Conservation (phyloP, 1,140 invertebrate species). For the Drosophila varians region DNA sequence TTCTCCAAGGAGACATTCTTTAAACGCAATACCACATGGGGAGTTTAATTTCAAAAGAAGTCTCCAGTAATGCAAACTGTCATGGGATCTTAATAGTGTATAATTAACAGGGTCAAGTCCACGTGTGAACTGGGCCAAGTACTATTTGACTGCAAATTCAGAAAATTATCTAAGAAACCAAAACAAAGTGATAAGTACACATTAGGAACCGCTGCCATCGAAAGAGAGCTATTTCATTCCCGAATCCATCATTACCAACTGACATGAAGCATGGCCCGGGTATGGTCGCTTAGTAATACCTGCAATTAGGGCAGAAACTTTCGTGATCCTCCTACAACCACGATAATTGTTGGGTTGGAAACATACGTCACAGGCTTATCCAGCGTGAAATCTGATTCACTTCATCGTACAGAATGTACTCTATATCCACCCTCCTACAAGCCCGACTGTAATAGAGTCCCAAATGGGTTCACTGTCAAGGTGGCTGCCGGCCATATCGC, state of each 20-base stretch:
- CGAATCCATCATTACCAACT: slow-evolving; percentile 14
- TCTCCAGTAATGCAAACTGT: not conserved
- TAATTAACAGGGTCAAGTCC: slow-evolving; percentile 48
- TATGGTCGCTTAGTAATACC: slow-evolving; percentile 43
- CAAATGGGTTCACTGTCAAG: slow-evolving; percentile 22
- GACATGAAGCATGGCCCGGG: slow-evolving; percentile 32
- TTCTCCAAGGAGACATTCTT: slow-evolving; percentile 3
- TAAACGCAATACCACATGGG: no score
- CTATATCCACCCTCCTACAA: not conserved
- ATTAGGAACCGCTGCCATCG: not conserved
- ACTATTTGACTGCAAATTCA: no score
- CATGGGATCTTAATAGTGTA: not conserved
- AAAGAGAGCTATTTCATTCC: slow-evolving; percentile 14
- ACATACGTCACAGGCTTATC: slow-evolving; percentile 17
- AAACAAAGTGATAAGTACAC: no score
- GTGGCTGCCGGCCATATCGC: slow-evolving; percentile 25
- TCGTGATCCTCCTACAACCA: slow-evolving; percentile 19
- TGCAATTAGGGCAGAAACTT: slow-evolving; percentile 34
- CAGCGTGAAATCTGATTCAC: slow-evolving; percentile 52
- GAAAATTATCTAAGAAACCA: no score
- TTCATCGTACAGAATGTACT: slow-evolving; percentile 26
- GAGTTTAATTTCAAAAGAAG: slow-evolving; percentile 10
- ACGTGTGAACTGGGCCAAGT: slow-evolving; percentile 56
- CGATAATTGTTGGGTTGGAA: slow-evolving; percentile 28
- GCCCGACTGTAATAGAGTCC: slow-evolving; percentile 5